These are phyloP conservation scores for Protosalanx chinensis DNA, from an alignment of 2,797 vertebrate genomes.

Conservation along the genomic window DNA sequence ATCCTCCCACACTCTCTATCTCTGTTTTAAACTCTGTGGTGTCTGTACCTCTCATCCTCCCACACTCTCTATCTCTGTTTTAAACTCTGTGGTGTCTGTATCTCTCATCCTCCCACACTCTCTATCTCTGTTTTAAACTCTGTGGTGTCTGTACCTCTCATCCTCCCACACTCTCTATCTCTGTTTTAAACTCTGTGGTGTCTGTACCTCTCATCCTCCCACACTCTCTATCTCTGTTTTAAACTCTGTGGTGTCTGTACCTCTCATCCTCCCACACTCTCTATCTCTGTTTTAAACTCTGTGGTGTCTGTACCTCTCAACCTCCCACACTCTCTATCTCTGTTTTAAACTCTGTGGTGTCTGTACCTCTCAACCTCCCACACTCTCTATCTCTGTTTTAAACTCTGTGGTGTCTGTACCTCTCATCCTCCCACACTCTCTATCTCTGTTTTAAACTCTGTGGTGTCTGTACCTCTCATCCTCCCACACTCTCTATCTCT, in stretches of 20 bases:
- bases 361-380: not conserved
- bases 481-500: not conserved
- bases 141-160: constrained; percentile 2
- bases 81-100: not conserved
- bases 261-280: constrained; percentile 18
- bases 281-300: too few relatives aligned
- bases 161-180: not conserved
- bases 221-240: constrained; percentile 14
- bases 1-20: not conserved
- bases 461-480: constrained; percentile 1
- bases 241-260: not conserved
- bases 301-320: constrained; percentile 1
- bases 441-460: too few relatives aligned
- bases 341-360: constrained; percentile 12
- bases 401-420: not conserved
- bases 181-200: constrained; percentile 10
- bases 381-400: constrained; percentile 15
- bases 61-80: constrained; percentile 14
- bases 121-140: too few relatives aligned
- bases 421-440: constrained; percentile 20
- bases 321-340: not conserved
- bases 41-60: not conserved
- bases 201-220: not conserved
- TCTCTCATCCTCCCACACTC: constrained; percentile 13
- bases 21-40: constrained; percentile 8